These are phyloP conservation scores for Andrena camellia DNA, from an alignment of 2,888 invertebrate genomes.

Conservation along the genomic window DNA sequence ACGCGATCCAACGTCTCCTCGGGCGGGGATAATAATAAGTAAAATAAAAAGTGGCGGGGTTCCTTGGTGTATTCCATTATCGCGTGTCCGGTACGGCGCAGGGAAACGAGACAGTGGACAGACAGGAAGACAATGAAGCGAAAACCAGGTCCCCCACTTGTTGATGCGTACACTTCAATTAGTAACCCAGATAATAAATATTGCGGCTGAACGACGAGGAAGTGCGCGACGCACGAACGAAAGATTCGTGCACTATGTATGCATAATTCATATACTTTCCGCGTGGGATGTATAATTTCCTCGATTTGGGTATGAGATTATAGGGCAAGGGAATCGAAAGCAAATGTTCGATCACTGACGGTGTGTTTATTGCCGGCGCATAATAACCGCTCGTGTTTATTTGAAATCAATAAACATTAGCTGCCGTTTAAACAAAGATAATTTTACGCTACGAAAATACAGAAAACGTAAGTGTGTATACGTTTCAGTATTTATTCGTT, in stretches of 20 bases:
- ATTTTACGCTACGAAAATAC: no score
- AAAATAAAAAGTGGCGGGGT: conserved; percentile 25
- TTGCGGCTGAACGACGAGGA: conserved; percentile 41
- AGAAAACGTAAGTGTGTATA: no score
- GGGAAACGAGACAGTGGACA: conserved; percentile 29
- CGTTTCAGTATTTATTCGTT: no score
- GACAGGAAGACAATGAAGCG: conserved; percentile 56
- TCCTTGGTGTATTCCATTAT: conserved; percentile 26
- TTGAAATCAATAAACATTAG: neutral
- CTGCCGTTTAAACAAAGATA: no score
- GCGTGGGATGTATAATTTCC: no score
- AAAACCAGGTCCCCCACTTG: conserved; percentile 56
- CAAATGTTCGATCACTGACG: neutral
- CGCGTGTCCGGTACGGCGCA: conserved; percentile 12
- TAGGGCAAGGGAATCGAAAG: neutral
- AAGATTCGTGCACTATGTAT: neutral
- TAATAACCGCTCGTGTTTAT: neutral
- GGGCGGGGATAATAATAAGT: conserved; percentile 24
- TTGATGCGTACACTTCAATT: conserved; percentile 55
- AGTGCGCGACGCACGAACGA: conserved; percentile 6
- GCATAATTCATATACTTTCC: no score
- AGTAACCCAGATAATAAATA: conserved; percentile 63
- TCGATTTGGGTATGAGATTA: no score
- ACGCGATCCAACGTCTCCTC: conserved; percentile 43
- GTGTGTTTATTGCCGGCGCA: neutral